Evolutionary conservation across 92 coral and sea anemone genomes (phyloP), one percentile per base, ranked within the genome.

Genomic region (Epizoanthus fatuus): DNA sequence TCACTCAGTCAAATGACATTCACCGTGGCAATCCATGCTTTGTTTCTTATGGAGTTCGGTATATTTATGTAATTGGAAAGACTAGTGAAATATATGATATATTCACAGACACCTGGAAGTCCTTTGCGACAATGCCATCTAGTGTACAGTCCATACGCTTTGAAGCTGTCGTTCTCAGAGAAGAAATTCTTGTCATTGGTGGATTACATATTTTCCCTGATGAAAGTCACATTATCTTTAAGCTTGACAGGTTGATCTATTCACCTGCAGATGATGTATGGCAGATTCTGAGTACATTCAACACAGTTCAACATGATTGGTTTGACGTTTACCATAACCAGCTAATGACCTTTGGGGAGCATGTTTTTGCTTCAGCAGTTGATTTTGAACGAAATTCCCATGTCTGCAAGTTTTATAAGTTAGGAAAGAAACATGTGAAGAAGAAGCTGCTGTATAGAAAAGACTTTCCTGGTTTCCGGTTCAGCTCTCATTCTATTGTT

Each of bases 31-130:
- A 10, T 10, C 79, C 79, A 3, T 20, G 62, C 37, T n/a, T 73
- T 15, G 63, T 52, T 20, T 22, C 63, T 5, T 73, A 2, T 13
- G 79, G 79, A 53, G 6, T 53, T 4, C 63, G 32, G 15, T 73
- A 2, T 73, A 8, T 73, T 73, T 73, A 51, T 53, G 79, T 73
- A 5, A 25, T 73, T 14, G 20, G 63, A 11, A 12, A 1, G 52
- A 16, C 4, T 14, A 73, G 22, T 11, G 79, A 73, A 44, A 73
- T 42, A 52, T 73, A 44, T n/a, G 22, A 47, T 70, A 3, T 17
- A 44, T 44, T 70, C 58, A 70, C 25, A 44, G 38, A 70, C n/a
- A 20, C 29, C 15, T 70, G 75, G 75, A n/a, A 70, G 22, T 70
- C 57, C 4, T 38, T 70, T 4, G n/a, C 58, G 5, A 55, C 58